Conservation (phyloP, 2,797 vertebrate genomes). For the Bovichtus diacanthus region DNA sequence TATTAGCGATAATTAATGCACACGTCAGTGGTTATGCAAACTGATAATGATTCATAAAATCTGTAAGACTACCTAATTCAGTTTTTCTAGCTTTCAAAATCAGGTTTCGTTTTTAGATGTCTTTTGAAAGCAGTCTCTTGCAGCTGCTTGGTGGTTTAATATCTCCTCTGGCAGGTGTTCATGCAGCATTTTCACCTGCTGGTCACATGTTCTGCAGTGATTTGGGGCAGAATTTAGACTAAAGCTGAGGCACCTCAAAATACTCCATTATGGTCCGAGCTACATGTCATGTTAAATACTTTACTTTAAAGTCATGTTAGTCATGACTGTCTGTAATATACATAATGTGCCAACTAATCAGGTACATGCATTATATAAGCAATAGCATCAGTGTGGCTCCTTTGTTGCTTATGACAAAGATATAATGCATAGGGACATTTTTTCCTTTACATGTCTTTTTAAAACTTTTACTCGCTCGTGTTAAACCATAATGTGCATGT, state of each 20-base stretch:
- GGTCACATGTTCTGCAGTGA: conserved; percentile 17
- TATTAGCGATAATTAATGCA: not conserved
- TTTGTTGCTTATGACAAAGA: not conserved
- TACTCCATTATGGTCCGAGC: not conserved
- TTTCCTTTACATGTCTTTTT: not conserved
- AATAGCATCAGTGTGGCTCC: not conserved
- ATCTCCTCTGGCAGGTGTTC: conserved; percentile 13
- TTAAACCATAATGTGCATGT: not conserved
- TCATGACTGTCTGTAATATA: not conserved
- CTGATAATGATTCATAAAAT: conserved; percentile 8
- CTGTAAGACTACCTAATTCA: not conserved
- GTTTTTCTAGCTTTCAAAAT: not conserved
- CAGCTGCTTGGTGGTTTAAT: conserved; percentile 11
- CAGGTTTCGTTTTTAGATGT: not conserved
- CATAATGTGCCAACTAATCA: not conserved
- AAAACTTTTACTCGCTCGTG: not conserved
- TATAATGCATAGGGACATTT: not conserved
- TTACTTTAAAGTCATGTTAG: too few species aligned
- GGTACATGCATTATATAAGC: not conserved
- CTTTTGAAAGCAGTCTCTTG: not conserved
- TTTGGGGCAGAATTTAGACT: not conserved
- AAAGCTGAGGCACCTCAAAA: not conserved
- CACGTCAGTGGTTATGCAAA: conserved; percentile 13
- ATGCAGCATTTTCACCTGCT: conserved; percentile 14
- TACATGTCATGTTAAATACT: not conserved